Percentiles rank a stretch among this genome's conserved stretches.
phyloP scores from a whole-genome alignment of 1,140 invertebrate genomes.

The Asbolus verrucosus region DNA sequence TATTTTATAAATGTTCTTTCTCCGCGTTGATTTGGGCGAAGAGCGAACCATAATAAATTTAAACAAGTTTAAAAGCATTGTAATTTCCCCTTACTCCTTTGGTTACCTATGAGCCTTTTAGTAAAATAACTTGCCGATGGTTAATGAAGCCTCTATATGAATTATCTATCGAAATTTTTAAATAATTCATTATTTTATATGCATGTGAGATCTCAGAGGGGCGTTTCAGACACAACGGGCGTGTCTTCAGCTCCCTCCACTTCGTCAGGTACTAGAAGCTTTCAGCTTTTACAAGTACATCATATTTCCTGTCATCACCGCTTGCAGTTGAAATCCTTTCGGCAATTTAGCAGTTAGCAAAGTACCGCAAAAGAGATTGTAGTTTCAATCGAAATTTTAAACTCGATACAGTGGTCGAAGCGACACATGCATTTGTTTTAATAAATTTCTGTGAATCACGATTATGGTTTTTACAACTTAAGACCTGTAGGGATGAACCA shows the following conservation, averaged over 20 bases:
- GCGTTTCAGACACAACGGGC: conserved; percentile 56
- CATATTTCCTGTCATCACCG: conserved; percentile 55
- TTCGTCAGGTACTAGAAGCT: conserved; percentile 57
- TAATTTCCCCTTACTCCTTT: too few relatives aligned
- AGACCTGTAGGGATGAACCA: conserved; percentile 59
- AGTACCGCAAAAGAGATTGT: not conserved
- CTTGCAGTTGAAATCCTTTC: conserved; percentile 42
- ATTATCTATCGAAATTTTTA: conserved; percentile 45
- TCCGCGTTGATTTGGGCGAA: too few relatives aligned
- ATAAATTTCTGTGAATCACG: conserved; percentile 18
- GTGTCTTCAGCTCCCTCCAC: conserved; percentile 56
- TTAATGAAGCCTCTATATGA: conserved; percentile 18
- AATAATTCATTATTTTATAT: conserved; percentile 50
- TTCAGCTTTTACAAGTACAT: conserved; percentile 53
- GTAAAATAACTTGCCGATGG: not conserved
- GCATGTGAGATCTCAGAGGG: conserved; percentile 54
- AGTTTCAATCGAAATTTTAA: conserved; percentile 1
- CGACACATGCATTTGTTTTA: not conserved
- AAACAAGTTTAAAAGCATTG: too few relatives aligned
- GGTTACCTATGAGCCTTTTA: conserved; percentile 4
- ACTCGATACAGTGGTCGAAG: not conserved
- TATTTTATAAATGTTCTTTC: too few relatives aligned
- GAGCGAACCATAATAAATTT: too few relatives aligned
- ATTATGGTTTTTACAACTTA: conserved; percentile 8
- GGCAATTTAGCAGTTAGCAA: conserved; percentile 31